Conservation (phyloP, 2,888 invertebrate genomes). For the Dorcus hopei region DNA sequence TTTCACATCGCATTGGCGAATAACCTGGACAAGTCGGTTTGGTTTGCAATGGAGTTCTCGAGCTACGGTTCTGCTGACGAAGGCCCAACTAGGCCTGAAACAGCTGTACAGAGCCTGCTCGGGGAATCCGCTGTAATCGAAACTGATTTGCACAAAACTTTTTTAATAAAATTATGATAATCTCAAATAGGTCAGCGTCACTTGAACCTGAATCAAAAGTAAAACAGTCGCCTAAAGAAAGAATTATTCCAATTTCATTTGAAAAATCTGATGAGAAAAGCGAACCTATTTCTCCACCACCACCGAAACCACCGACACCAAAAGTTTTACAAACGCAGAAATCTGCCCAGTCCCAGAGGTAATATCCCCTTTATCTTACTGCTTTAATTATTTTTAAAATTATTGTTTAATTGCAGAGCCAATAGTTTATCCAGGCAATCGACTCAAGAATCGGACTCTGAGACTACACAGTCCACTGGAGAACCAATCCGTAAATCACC, state of each 20-base stretch:
- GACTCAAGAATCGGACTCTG: conserved; percentile 70
- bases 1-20: no score
- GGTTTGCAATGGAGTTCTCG: no score
- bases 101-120: no score
- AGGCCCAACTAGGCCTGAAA: no score
- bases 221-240: conserved; percentile 53
- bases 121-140: no score
- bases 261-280: conserved; percentile 44
- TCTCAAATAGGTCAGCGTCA: conserved; percentile 51
- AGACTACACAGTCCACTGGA: conserved; percentile 54
- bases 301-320: conserved; percentile 50
- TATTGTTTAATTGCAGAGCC: conserved; percentile 32
- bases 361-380: background rate
- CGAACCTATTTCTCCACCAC: conserved; percentile 38
- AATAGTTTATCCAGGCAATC: conserved; percentile 59
- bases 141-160: no score
- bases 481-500: conserved; percentile 86
- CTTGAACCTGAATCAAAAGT: conserved; percentile 53
- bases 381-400: no score
- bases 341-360: conserved; percentile 48
- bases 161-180: no score
- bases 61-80: no score
- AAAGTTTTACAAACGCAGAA: conserved; percentile 51
- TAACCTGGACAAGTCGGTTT: no score
- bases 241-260: conserved; percentile 64